A percentile compares a stretch with the other conserved stretches of the same genome.
Conservation (phyloP, 2,113 vertebrate species). For the Brienomyrus longianalis region DNA sequence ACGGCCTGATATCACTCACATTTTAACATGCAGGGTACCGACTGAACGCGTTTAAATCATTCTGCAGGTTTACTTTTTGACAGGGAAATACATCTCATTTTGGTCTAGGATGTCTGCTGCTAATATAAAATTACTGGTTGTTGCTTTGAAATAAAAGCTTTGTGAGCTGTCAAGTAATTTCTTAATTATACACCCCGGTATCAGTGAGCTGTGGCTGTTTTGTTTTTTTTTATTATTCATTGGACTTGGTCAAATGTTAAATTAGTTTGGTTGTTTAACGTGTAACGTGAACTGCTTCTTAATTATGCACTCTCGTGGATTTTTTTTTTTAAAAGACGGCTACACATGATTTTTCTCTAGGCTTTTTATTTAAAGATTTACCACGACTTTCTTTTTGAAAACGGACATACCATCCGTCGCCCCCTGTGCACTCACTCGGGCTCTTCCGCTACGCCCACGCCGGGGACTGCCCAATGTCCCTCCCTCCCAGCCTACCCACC, state of each 20-base stretch:
- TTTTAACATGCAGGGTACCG: neutral
- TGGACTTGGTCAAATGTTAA: constrained; percentile 1
- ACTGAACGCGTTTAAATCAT: neutral
- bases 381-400: neutral
- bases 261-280: neutral
- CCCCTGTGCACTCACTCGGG: neutral
- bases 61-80: neutral
- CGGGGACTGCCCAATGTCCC: neutral
- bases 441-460: neutral
- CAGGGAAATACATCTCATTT: neutral
- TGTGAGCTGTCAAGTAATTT: neutral
- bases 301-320: neutral
- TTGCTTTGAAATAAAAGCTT: neutral
- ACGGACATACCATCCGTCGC: neutral
- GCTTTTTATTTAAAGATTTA: neutral
- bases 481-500: neutral
- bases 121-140: neutral
- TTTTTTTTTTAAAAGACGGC: neutral
- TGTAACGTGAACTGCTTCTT: neutral
- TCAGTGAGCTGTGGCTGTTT: neutral
- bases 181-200: neutral
- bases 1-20: neutral
- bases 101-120: neutral
- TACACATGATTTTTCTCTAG: neutral
- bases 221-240: neutral